phyloP scores from a whole-genome alignment of 2,888 invertebrate species.

The Rhorus exstirpatorius region DNA sequence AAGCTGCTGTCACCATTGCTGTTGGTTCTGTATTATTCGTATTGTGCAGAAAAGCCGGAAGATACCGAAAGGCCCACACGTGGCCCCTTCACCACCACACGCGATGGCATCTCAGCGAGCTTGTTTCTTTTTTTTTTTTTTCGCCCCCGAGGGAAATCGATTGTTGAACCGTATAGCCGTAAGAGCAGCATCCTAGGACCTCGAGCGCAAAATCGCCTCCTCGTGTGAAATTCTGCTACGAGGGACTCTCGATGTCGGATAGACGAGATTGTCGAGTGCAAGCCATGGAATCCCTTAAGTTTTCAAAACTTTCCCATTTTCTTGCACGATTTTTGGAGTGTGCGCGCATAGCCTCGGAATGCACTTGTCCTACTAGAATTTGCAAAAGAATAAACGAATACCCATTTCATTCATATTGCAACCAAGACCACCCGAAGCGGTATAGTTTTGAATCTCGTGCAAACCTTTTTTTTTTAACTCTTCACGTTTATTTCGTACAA shows the following conservation, averaged over 20 bases:
- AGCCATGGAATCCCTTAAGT: constrained; percentile 68
- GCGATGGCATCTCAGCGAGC: constrained; percentile 18
- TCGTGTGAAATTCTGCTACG: constrained; percentile 30
- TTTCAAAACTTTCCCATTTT: constrained; percentile 46
- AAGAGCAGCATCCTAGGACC: constrained; percentile 57
- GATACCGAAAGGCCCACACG: constrained; percentile 33
- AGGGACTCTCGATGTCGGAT: constrained; percentile 40
- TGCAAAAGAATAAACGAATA: constrained; percentile 1
- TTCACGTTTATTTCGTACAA: not conserved
- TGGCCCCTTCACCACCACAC: constrained; percentile 21
- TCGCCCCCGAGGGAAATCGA: constrained; percentile 66
- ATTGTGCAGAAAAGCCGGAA: constrained; percentile 41
- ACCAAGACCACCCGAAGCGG: not conserved
- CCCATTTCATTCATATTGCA: constrained; percentile 21
- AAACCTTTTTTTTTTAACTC: not conserved
- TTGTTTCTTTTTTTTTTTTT: not conserved
- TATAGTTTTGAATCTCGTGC: not conserved
- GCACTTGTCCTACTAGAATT: constrained; percentile 14
- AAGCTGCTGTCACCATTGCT: constrained; percentile 17
- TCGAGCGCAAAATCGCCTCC: constrained; percentile 42
- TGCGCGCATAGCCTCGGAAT: not conserved
- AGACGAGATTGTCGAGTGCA: constrained; percentile 56
- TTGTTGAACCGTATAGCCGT: constrained; percentile 62
- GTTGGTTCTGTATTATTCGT: constrained; percentile 31
- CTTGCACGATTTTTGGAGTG: not conserved